Conservation (phyloP, 2,113 vertebrate species). For the Ciconia maguari region DNA sequence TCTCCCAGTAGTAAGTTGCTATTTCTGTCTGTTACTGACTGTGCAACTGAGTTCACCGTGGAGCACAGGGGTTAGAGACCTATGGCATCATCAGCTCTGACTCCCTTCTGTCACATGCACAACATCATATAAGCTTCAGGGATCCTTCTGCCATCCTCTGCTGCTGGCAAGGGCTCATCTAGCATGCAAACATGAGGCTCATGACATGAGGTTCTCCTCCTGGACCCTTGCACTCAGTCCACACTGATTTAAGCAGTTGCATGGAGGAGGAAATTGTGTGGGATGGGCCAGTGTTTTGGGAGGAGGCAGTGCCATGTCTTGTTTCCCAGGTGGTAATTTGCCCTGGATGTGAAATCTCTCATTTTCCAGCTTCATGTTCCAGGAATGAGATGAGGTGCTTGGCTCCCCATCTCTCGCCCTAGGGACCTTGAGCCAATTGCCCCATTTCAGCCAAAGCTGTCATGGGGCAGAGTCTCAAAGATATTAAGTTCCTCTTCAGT, state of each 20-base stretch:
- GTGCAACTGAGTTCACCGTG: neutral
- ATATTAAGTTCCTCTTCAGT: neutral
- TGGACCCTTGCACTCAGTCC: neutral
- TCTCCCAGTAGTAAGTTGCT: constrained; percentile 34
- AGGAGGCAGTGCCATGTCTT: neutral
- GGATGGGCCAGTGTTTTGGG: neutral
- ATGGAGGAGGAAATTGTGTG: neutral
- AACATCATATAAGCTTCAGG: neutral
- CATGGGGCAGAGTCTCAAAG: neutral
- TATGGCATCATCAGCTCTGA: neutral
- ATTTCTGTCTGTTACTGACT: neutral
- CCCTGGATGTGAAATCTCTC: neutral
- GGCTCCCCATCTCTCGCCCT: neutral
- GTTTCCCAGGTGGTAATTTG: neutral
- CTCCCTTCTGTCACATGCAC: neutral
- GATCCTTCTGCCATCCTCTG: neutral
- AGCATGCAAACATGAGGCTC: neutral
- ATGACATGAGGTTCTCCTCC: neutral
- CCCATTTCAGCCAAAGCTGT: neutral
- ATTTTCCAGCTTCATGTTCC: neutral
- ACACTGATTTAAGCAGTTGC: neutral
- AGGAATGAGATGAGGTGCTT: neutral
- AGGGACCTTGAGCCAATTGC: neutral
- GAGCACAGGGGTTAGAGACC: neutral
- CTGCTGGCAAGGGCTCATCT: neutral